Percentiles rank a stretch among this genome's conserved stretches.
These are phyloP conservation scores for Aurelia sp. DNA, from an alignment of 30 jellyfish, hydroid and myxozoan genomes.

Conservation along the genomic window DNA sequence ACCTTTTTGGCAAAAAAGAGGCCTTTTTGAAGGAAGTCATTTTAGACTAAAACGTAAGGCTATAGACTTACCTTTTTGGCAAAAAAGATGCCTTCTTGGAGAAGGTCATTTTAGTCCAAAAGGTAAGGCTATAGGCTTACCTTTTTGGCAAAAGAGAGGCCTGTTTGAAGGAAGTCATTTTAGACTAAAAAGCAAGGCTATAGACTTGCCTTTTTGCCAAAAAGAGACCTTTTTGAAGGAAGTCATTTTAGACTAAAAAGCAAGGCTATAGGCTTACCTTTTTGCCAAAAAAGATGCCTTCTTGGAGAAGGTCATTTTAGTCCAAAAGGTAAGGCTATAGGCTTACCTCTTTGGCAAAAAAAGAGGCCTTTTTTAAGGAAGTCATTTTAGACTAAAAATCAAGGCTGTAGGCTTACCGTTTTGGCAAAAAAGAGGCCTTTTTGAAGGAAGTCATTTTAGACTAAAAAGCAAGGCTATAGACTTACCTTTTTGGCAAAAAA, in stretches of 20 bases:
- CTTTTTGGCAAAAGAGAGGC: background rate
- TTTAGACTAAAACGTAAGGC: no score
- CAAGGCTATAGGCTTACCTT: background rate
- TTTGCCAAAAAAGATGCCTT: background rate
- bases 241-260: no score
- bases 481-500: background rate
- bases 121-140: no score
- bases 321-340: background rate
- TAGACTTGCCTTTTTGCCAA: background rate
- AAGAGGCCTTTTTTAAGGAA: background rate
- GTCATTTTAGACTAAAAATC: no score
- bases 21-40: no score
- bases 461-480: background rate
- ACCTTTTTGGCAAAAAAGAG: no score
- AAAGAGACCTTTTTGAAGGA: background rate
- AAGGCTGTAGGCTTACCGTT: background rate
- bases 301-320: background rate
- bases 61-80: no score
- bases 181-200: background rate
- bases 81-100: no score
- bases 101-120: no score
- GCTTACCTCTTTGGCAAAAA: background rate
- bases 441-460: background rate
- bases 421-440: background rate
- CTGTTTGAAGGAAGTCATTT: background rate